A percentile compares a stretch with the other conserved stretches of the same genome.
phyloP scores from a whole-genome alignment of 2,888 invertebrate species.

The Balanococcus diminutus region DNA sequence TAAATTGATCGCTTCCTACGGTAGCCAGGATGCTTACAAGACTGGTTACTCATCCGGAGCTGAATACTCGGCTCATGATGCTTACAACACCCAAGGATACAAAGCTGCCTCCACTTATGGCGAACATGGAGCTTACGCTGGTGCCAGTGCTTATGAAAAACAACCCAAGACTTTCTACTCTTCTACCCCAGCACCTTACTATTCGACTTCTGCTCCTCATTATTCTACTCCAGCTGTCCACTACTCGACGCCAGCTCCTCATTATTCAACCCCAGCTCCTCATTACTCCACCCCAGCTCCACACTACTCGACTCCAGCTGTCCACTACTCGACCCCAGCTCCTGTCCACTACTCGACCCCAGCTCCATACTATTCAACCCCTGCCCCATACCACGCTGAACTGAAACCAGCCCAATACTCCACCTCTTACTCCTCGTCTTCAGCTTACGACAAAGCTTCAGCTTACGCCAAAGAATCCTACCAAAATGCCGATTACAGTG shows the following conservation, averaged over 20 bases:
- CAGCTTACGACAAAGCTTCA: constrained; percentile 24
- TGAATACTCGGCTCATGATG: not conserved
- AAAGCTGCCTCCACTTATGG: not conserved
- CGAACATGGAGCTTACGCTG: not conserved
- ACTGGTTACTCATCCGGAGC: not conserved
- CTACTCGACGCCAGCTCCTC: constrained; percentile 45
- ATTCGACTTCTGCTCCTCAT: constrained; percentile 53
- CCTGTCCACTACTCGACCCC: constrained; percentile 19
- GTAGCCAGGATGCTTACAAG: constrained; percentile 21
- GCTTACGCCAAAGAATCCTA: constrained; percentile 16
- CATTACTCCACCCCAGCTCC: constrained; percentile 49
- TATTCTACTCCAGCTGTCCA: constrained; percentile 53
- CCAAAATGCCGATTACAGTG: constrained; percentile 12
- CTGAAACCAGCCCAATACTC: constrained; percentile 7
- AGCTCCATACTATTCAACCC: constrained; percentile 50
- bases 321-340: constrained; percentile 50
- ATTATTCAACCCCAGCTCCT: not conserved
- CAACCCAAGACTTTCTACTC: constrained; percentile 12
- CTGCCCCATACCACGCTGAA: constrained; percentile 44
- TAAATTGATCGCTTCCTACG: constrained; percentile 4
- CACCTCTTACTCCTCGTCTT: constrained; percentile 44
- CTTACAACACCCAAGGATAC: not conserved
- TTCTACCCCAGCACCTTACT: constrained; percentile 25
- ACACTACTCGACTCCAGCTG: constrained; percentile 54
- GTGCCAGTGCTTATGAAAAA: not conserved